Evolutionary conservation across 2,888 invertebrate genomes (phyloP).

Genomic region (Campaea margaritaria): DNA sequence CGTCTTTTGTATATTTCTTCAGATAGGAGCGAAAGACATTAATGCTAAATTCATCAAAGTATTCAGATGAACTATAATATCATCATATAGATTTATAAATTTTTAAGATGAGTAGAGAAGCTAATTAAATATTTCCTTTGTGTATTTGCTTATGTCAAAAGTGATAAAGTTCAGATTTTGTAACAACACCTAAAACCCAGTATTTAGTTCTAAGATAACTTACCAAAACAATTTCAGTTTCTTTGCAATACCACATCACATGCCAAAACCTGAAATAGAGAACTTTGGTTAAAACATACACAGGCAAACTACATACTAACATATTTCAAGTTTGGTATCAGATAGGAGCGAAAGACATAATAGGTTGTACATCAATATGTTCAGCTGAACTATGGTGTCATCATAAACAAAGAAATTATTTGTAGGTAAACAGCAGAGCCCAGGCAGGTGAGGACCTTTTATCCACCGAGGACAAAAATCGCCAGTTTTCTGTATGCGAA

Average conservation of each 20-base stretch:
- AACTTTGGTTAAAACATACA: background rate
- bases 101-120: background rate
- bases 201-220: too few relatives aligned
- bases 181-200: too few relatives aligned
- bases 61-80: constrained; percentile 70
- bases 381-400: constrained; percentile 66
- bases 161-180: too few relatives aligned
- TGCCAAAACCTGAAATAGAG: constrained; percentile 5
- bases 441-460: too few relatives aligned
- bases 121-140: background rate
- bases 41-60: constrained; percentile 61
- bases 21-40: constrained; percentile 85
- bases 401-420: constrained; percentile 43
- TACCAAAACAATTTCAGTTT: too few relatives aligned
- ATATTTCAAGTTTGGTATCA: constrained; percentile 51
- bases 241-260: too few relatives aligned
- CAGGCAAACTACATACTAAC: background rate
- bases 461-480: too few relatives aligned
- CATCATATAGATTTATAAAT: constrained; percentile 48
- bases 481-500: too few relatives aligned
- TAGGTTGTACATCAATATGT: constrained; percentile 53
- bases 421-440: too few relatives aligned
- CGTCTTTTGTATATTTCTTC: constrained; percentile 49
- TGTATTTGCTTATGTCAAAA: too few relatives aligned
- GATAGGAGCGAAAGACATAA: constrained; percentile 81